Base-by-base conservation (phyloP, 2,888 invertebrate species). In the Philonicus albiceps region DNA sequence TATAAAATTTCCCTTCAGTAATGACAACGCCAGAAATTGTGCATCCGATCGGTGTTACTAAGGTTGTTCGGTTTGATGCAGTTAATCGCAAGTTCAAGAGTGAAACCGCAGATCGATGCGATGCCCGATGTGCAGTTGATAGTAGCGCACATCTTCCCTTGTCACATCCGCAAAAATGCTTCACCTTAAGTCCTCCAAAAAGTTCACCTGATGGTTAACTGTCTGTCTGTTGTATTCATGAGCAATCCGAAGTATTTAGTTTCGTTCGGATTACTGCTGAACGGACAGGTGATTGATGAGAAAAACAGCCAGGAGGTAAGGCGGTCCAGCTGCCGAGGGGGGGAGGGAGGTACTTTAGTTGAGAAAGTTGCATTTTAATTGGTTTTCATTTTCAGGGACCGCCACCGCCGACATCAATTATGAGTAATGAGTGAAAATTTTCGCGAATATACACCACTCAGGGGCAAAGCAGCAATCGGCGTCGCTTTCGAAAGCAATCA, bases 341-440 rank as follows among this genome's bases (percentile, higher is more conserved):
- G n/a, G n/a, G n/a, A n/a, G n/a, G n/a, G n/a, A n/a, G 30, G n/a
- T 64, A 64, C 34, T 64, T 83, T 83, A 83, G 19, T 37, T 64
- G 81, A 55, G 81, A 83, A 83, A 83, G 81, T 64, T 83, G 81
- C 64, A 64, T 64, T 64, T 83, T 83, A 83, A 83, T 83, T 83
- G 81, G 81, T 83, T 83, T 83, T 83, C 81, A 83, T 64, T 83
- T 83, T 64, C 81, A 83, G 64, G 64, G 64, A 64, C 34, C 64
- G 64, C 64, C 64, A 19, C 53, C 19, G 27, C 64, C 64, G 81
- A 83, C 81, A 37, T 64, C 81, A 64, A 83, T 53, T 55, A 37
- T 83, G 64, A 83, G 81, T 83, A 83, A 83, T 83, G 81, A 83
- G 81, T 83, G 81, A 83, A 83, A 83, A 83, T 83, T 83, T 83